Evolutionary conservation across 1,140 invertebrate genomes (phyloP), one percentile per base, ranked within the genome.

Genomic region (Pissodes strobi): DNA sequence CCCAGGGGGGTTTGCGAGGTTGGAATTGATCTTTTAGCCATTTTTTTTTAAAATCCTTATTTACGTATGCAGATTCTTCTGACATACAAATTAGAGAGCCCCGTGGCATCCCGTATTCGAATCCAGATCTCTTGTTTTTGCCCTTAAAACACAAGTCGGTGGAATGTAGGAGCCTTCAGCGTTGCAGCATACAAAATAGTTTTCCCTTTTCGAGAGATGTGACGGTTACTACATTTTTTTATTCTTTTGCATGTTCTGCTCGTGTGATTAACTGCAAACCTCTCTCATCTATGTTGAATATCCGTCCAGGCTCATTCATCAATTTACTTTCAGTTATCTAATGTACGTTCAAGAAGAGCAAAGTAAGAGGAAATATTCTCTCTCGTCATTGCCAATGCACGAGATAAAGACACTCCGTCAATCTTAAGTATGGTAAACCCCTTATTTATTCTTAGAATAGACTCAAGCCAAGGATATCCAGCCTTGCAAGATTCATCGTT

Each of bases 371-470:
- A n/a, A n/a, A n/a, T n/a, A n/a, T n/a, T n/a, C n/a, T n/a, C n/a
- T n/a, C n/a, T n/a, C n/a, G n/a, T 80, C 78, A 60, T 81, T 76
- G 55, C 78, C 73, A 66, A 79, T 80, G 41, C 52, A 81, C 64
- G 56, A 51, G 77, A 18, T n/a, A n/a, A n/a, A 12, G 76, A 79
- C 48, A 79, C 68, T n/a, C n/a, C n/a, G n/a, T n/a, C n/a, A n/a
- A n/a, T n/a, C n/a, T n/a, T n/a, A n/a, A n/a, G 55, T 12, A 79
- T 19, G 61, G 17, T 13, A 45, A 79, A 34, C 49, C 74, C 66
- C 3, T 73, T 66, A 72, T 79, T 68, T 70, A 76, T 66, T 68
- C 72, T 67, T 56, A 78, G 19, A 66, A 78, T 78, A 13, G 21
- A 55, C 23, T 53, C n/a, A 0, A 76, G 46, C 72, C 73, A 74